A percentile compares a stretch with the other conserved stretches of the same genome.
Evolutionary conservation across 2,113 vertebrate species (phyloP).

Genomic region (Epinephelus cyanopodus): DNA sequence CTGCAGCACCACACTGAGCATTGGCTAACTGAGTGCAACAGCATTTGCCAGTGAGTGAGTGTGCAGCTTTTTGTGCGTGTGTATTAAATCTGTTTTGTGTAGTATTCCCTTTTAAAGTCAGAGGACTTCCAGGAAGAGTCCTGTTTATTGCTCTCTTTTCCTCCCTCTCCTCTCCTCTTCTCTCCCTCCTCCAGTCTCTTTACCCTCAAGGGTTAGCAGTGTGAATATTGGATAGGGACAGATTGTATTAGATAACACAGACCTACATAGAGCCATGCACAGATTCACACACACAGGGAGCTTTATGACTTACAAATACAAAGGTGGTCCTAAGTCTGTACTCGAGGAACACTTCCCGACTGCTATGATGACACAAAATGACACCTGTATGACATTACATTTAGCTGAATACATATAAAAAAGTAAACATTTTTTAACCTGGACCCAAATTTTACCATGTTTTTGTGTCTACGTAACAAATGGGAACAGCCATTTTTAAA

Average conservation of each 20-base stretch:
- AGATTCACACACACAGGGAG: constrained; percentile 31
- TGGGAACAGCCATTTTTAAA: too few relatives aligned
- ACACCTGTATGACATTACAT: not conserved
- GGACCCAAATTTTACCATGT: too few relatives aligned
- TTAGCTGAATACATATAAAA: not conserved
- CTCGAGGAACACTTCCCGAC: constrained; percentile 8
- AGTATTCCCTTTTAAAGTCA: constrained; percentile 38
- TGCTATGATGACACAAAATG: not conserved
- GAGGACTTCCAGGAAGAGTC: constrained; percentile 39
- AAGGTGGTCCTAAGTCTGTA: not conserved
- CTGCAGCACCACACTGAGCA: not conserved
- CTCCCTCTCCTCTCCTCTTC: not conserved
- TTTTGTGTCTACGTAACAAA: too few relatives aligned
- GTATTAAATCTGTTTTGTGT: constrained; percentile 29
- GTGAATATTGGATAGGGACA: constrained; percentile 78
- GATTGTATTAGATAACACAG: constrained; percentile 79
- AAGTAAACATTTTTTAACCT: not conserved
- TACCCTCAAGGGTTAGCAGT: constrained; percentile 56
- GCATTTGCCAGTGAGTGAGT: not conserved
- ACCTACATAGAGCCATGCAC: constrained; percentile 68
- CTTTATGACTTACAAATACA: constrained; percentile 25
- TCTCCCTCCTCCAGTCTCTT: not conserved
- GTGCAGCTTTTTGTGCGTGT: not conserved
- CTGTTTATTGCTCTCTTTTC: constrained; percentile 38
- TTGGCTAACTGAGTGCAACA: not conserved